Conservation (phyloP, 2,113 vertebrate species). For the Strix uralensis region DNA sequence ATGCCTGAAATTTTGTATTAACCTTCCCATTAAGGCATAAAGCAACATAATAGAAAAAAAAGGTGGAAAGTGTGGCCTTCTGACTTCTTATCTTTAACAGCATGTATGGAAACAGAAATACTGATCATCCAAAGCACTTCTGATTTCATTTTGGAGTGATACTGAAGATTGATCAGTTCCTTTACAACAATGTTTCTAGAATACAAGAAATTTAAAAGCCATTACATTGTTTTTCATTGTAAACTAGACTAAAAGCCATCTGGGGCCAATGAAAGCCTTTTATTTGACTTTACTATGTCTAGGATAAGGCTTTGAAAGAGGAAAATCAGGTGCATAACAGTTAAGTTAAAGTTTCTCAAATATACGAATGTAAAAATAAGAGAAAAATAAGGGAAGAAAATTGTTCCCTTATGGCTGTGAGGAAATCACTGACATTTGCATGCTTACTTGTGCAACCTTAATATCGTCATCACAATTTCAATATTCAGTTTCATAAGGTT, state of each 20-base stretch:
- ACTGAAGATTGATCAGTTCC: not conserved
- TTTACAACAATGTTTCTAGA: not conserved
- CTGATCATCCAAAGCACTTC: not conserved
- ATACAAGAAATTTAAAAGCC: not conserved
- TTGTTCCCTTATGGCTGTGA: not conserved
- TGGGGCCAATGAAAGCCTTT: not conserved
- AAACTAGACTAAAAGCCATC: not conserved
- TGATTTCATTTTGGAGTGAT: not conserved
- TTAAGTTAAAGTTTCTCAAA: not conserved
- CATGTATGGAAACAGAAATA: not conserved
- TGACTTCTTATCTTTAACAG: not conserved
- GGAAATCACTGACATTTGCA: conserved; percentile 26
- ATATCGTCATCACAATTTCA: not conserved
- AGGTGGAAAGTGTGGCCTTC: not conserved
- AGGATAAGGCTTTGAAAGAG: not conserved
- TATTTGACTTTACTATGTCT: not conserved
- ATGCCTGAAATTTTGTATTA: not conserved
- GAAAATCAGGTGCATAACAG: not conserved
- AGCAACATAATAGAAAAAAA: not conserved
- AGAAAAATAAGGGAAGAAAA: conserved; percentile 23
- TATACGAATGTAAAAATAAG: not conserved
- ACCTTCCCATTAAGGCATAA: not conserved
- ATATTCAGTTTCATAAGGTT: not conserved
- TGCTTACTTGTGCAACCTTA: conserved; percentile 11
- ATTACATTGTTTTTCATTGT: not conserved